phyloP scores from a whole-genome alignment of 2,113 vertebrate species.

The Gymnobelideus leadbeateri region DNA sequence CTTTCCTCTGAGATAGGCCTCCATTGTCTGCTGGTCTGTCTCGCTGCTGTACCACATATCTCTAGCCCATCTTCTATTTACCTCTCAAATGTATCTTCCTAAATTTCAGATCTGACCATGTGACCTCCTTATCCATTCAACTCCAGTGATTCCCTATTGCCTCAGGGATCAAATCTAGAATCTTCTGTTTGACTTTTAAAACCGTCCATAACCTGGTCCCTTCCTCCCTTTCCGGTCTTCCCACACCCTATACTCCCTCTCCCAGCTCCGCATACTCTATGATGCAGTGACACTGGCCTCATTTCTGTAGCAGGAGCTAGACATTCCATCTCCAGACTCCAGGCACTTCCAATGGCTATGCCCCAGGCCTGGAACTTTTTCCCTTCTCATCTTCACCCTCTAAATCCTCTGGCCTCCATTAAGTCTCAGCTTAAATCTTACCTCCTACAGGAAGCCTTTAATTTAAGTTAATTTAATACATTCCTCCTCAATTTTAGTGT shows the following conservation, averaged over 20 bases:
- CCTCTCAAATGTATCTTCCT: neutral
- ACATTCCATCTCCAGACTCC: neutral
- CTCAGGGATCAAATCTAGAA: neutral
- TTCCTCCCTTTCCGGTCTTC: neutral
- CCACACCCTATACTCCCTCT: neutral
- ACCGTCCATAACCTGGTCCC: too few species aligned
- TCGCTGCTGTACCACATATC: neutral
- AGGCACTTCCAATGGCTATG: neutral
- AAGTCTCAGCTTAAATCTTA: neutral
- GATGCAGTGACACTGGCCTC: too few species aligned
- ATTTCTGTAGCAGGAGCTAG: neutral
- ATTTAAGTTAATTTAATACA: too few species aligned
- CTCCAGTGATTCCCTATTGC: neutral
- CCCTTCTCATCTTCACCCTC: neutral
- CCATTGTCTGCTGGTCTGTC: neutral
- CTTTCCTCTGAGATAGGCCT: too few species aligned
- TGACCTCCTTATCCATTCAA: neutral
- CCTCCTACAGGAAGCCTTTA: neutral
- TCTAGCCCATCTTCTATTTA: neutral
- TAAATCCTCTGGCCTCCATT: neutral
- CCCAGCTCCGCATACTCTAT: neutral
- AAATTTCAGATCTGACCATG: neutral
- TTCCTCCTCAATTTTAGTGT: neutral
- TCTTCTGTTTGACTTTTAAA: neutral
- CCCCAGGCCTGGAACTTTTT: neutral